Conservation (phyloP, 1,140 invertebrate genomes). For the Hyles euphorbiae region DNA sequence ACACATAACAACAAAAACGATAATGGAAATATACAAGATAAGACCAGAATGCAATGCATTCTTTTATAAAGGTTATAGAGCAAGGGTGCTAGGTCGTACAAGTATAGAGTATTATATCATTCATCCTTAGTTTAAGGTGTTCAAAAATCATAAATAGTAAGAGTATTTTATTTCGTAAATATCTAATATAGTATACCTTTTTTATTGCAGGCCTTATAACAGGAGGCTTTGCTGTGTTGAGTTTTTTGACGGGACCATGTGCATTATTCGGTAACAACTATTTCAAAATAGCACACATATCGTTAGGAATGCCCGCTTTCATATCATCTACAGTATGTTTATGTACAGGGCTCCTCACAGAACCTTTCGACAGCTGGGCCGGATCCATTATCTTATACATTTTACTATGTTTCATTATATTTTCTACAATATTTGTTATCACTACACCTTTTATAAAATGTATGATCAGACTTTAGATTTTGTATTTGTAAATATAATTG, state of each 20-base stretch:
- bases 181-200: neutral
- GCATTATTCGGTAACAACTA: conserved; percentile 15
- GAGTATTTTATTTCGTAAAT: neutral
- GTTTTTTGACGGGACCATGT: conserved; percentile 24
- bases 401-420: conserved; percentile 32
- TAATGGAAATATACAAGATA: too few species aligned
- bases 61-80: too few species aligned
- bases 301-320: conserved; percentile 37
- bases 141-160: too few species aligned
- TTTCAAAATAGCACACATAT: conserved; percentile 27
- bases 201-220: conserved; percentile 22
- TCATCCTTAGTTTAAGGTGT: too few species aligned
- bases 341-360: conserved; percentile 23
- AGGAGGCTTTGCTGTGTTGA: conserved; percentile 16
- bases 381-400: conserved; percentile 16
- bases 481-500: conserved; percentile 2
- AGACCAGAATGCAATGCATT: too few species aligned
- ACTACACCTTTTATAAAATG: conserved; percentile 35
- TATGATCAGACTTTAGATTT: conserved; percentile 26
- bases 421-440: conserved; percentile 32
- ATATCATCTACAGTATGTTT: conserved; percentile 35
- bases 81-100: too few species aligned
- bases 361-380: conserved; percentile 29
- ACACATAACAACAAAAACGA: too few species aligned
- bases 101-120: too few species aligned